phyloP scores from a whole-genome alignment of 2,888 invertebrate genomes.

The Neoascia interrupta region DNA sequence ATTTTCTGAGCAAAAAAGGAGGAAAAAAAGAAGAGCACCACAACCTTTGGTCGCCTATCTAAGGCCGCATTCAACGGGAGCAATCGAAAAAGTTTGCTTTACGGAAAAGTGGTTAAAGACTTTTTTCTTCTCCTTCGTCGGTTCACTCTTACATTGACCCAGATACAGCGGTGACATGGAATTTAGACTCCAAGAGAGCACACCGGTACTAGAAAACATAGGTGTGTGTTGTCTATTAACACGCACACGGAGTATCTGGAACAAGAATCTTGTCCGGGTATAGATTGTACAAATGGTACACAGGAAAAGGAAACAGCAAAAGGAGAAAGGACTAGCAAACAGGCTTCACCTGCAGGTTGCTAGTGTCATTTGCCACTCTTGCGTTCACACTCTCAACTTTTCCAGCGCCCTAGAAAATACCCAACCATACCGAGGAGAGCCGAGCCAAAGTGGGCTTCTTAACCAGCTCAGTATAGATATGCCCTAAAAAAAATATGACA shows the following conservation, averaged over 20 bases:
- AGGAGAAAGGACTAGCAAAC: not conserved
- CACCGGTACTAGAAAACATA: slow-evolving; percentile 1
- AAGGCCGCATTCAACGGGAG: slow-evolving; percentile 21
- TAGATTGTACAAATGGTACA: slow-evolving; percentile 47
- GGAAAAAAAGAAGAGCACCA: too few relatives aligned
- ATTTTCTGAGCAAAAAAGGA: slow-evolving; percentile 6
- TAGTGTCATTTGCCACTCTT: slow-evolving; percentile 46
- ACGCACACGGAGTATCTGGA: slow-evolving; percentile 58
- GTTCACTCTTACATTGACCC: slow-evolving; percentile 60
- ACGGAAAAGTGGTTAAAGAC: slow-evolving; percentile 15
- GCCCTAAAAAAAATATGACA: not conserved
- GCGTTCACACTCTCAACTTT: slow-evolving; percentile 43
- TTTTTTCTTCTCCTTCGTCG: slow-evolving; percentile 5
- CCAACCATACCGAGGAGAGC: too few relatives aligned
- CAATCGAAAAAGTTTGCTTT: slow-evolving; percentile 39
- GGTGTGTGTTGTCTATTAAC: slow-evolving; percentile 27
- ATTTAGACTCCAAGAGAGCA: slow-evolving; percentile 27
- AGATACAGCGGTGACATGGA: slow-evolving; percentile 53
- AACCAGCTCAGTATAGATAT: too few relatives aligned
- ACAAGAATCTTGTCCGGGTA: slow-evolving; percentile 58
- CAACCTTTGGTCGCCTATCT: not conserved
- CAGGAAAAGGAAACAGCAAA: not conserved
- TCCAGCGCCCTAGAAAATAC: too few relatives aligned
- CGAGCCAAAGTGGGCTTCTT: too few relatives aligned
- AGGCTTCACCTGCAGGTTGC: slow-evolving; percentile 35